Base-by-base conservation (phyloP, 2,888 invertebrate genomes). In the Nomada flava region DNA sequence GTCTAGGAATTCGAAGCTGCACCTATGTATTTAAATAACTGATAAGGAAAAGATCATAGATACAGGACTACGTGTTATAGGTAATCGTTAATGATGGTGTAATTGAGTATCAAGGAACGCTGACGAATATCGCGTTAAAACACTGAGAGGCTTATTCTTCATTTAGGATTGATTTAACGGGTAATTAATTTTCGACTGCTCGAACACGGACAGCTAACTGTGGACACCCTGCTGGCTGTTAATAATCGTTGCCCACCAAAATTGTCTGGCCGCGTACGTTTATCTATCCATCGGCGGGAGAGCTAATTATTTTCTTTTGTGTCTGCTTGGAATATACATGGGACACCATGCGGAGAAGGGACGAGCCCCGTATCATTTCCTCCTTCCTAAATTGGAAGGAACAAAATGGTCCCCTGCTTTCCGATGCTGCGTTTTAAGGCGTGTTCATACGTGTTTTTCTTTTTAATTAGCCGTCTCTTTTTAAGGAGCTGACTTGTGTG, bases 271-370 rank as follows among this genome's bases (percentile, higher is more conserved):
- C 65, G 80, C 64, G 69, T 72, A 76, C 77, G 68, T 63, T 87
- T 89, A 89, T 88, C 88, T 86, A 85, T 86, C 85, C 88, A 89
- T 89, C 91, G 86, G 83, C 84, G 87, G 88, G 89, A 84, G 85
- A 88, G 90, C 88, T 92, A 92, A 93, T 93, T 93, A 92, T 92
- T 92, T 92, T 89, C 86, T 89, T 91, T 92, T 91, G 91, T 92
- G 88, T 47, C 83, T 86, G 86, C 71, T 83, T 83, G 85, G 87
- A 87, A 89, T 89, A 89, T 89, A 85, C 85, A 85, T 76, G 85
- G 84, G 91, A 88, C 90, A 86, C 90, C 91, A 92, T 89, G 91
- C 87, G 85, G 91, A 87, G 91, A 91, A 85, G 88, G 84, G 84
- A 77, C 83, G 83, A 82, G 26, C 76, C 78, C 75, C 76, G 83